These are phyloP conservation scores for Tachysurus fulvidraco DNA, from an alignment of 2,113 vertebrate genomes.

Conservation along the genomic window DNA sequence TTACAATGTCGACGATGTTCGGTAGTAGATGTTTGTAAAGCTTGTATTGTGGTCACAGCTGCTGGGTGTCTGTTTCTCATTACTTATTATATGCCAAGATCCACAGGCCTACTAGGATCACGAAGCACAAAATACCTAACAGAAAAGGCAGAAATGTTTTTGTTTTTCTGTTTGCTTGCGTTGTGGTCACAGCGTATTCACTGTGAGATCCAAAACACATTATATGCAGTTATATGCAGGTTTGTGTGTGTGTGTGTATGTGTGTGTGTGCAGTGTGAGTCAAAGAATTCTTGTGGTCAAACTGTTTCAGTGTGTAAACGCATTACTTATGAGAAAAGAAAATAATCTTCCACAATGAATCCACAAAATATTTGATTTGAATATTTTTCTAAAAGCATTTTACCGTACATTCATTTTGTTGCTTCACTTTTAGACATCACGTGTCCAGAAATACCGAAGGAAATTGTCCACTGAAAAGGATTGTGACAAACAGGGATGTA, in stretches of 20 bases:
- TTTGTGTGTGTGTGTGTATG: slow-evolving; percentile 45
- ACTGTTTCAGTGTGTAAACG: slow-evolving; percentile 51
- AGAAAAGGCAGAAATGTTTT: not conserved
- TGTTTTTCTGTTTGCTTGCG: slow-evolving; percentile 24
- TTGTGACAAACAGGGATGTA: slow-evolving; percentile 33
- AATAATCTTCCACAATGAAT: slow-evolving; percentile 42
- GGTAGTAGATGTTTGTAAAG: slow-evolving; percentile 75
- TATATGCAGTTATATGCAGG: slow-evolving; percentile 38
- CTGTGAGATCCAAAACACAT: slow-evolving; percentile 50
- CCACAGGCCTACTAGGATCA: slow-evolving; percentile 17
- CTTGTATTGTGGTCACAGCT: slow-evolving; percentile 69
- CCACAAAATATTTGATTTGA: not conserved
- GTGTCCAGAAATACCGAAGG: not conserved
- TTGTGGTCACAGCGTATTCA: slow-evolving; percentile 61
- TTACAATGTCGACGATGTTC: slow-evolving; percentile 78
- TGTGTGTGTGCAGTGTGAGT: slow-evolving; percentile 47
- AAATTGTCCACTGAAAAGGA: slow-evolving; percentile 29
- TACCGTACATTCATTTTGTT: slow-evolving; percentile 18
- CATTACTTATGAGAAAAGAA: slow-evolving; percentile 51
- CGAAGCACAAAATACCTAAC: slow-evolving; percentile 35
- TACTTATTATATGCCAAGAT: slow-evolving; percentile 63
- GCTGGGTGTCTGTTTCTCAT: slow-evolving; percentile 73
- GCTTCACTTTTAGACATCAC: slow-evolving; percentile 16
- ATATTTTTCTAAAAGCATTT: not conserved
- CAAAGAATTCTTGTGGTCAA: slow-evolving; percentile 43